Conservation (phyloP, 2,888 invertebrate species). For the Calameuta filiformis region DNA sequence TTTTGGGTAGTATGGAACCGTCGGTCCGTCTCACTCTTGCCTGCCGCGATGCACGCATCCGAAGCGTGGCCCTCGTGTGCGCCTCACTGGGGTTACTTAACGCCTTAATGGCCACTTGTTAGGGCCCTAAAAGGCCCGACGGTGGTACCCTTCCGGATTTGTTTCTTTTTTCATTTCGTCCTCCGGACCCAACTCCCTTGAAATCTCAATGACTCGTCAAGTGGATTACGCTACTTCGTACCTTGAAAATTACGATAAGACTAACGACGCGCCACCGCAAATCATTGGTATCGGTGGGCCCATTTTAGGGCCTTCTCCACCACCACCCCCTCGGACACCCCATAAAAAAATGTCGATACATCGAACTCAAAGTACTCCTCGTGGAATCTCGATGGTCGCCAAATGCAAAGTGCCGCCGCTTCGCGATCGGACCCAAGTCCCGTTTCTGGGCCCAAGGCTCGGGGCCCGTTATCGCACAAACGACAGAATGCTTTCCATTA, state of each 20-base stretch:
- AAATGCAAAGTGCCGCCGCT: neutral
- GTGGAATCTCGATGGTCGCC: neutral
- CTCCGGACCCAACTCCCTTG: neutral
- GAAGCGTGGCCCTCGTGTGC: slow-evolving; percentile 40
- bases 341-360: neutral
- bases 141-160: neutral
- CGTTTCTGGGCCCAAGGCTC: neutral
- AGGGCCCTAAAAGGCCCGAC: slow-evolving; percentile 18
- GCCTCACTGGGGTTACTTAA: slow-evolving; percentile 27
- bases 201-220: neutral
- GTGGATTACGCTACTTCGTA: neutral
- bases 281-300: neutral
- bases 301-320: neutral
- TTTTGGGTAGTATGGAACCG: neutral
- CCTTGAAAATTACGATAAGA: neutral
- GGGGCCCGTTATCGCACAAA: neutral
- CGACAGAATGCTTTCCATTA: neutral
- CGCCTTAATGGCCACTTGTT: slow-evolving; percentile 33
- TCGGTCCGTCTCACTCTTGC: neutral
- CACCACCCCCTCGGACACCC: neutral
- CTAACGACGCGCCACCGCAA: neutral
- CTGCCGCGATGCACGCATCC: slow-evolving; percentile 12
- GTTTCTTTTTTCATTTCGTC: neutral
- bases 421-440: neutral
- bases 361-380: neutral